A percentile compares a stretch with the other conserved stretches of the same genome.
phyloP scores from a whole-genome alignment of 1,140 invertebrate species.

The Neomicropteryx cornuta region DNA sequence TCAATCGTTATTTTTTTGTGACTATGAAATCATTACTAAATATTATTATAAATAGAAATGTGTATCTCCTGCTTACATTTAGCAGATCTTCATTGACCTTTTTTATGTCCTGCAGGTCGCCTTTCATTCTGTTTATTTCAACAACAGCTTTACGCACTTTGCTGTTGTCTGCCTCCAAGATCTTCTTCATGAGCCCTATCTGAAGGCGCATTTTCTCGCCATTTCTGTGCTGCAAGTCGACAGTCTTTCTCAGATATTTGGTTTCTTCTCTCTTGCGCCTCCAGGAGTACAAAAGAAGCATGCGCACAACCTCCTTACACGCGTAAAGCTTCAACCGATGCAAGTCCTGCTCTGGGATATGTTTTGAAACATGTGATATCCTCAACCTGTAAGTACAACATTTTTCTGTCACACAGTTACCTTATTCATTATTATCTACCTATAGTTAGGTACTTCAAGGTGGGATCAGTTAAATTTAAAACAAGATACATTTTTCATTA shows the following conservation, averaged over 20 bases:
- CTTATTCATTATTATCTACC: too few species aligned
- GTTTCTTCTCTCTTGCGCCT: slow-evolving; percentile 38
- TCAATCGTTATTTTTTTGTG: too few species aligned
- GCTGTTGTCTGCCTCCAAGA: slow-evolving; percentile 43
- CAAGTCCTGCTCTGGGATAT: not conserved
- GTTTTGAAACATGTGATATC: not conserved
- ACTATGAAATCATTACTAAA: too few species aligned
- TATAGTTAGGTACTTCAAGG: too few species aligned
- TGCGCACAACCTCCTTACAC: slow-evolving; percentile 32
- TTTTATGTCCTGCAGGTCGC: slow-evolving; percentile 32
- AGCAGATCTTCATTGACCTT: slow-evolving; percentile 28
- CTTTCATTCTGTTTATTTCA: slow-evolving; percentile 40
- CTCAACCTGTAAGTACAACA: too few species aligned
- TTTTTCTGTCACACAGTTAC: too few species aligned
- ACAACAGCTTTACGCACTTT: slow-evolving; percentile 38
- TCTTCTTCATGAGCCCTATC: slow-evolving; percentile 40
- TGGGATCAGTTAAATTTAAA: too few species aligned
- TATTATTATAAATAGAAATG: too few species aligned
- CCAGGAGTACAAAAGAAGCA: slow-evolving; percentile 43
- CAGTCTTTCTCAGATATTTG: slow-evolving; percentile 29
- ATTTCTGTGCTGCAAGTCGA: slow-evolving; percentile 32
- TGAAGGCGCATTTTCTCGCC: slow-evolving; percentile 42
- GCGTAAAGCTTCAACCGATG: slow-evolving; percentile 21
- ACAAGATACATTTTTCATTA: too few species aligned
- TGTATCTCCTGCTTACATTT: slow-evolving; percentile 15